Evolutionary conservation across 2,113 vertebrate species (phyloP), one percentile per base, ranked within the genome.

Genomic region (Sinocyclocheilus rhinocerous): DNA sequence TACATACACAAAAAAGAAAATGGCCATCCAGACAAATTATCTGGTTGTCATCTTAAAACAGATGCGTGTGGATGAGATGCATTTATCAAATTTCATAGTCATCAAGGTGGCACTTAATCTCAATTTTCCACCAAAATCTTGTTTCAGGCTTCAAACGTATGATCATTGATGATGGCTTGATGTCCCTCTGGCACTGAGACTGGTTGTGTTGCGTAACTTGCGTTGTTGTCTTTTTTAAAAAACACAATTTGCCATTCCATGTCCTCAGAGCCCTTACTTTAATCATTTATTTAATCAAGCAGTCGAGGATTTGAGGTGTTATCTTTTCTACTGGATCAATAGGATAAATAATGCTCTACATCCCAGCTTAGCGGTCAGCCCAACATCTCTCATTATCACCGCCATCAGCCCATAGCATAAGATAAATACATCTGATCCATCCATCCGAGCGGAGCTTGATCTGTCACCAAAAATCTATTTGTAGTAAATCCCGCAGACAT

Each of bases 261-360:
- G 85, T 85, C 87, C 82, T 84, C 29, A 36, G 81, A 83, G 82
- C 70, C 81, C 77, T 76, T 78, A 52, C 82, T 73, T 84, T 81
- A 88, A 90, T 86, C 87, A 86, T 88, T 80, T 36, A 83, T 79
- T 88, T 85, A 90, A 90, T 88, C 87, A 86, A 80, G 69, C 72
- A 57, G 79, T 86, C 73, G 11, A 69, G 76, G 72, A 84, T 87
- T 88, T 84, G 59, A 86, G 86, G 81, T 88, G 82, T 82, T 86
- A 89, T 86, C 89, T 88, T 57, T 45, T 52, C 52, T 78, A 61
- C 81, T 77, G 82, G 81, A 89, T 89, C 86, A 77, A 89, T 89
- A 88, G 77, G 76, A 89, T 89, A 87, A 89, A 89, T 84, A 77
- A 85, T 76, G 82, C 76, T 89, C 85, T 77, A 82, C 85, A 86